phyloP scores from a whole-genome alignment of 2,888 invertebrate genomes.

The Polietes domitor region DNA sequence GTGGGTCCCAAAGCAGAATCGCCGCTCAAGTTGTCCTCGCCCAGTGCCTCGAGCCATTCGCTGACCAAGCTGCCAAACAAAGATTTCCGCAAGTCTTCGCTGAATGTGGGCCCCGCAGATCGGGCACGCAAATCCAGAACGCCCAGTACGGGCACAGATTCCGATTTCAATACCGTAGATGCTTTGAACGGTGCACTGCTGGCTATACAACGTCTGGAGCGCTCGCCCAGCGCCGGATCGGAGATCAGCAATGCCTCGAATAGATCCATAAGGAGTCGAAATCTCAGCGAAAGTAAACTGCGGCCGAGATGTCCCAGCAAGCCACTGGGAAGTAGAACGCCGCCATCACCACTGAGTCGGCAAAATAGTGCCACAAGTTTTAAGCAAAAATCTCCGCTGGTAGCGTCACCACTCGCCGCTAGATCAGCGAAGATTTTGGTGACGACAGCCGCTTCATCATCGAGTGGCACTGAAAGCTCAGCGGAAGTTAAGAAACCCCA shows the following conservation, averaged over 20 bases:
- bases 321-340: conserved; percentile 46
- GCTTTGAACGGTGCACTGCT: conserved; percentile 67
- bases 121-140: conserved; percentile 79
- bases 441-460: conserved; percentile 69
- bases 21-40: conserved; percentile 79
- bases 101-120: conserved; percentile 84
- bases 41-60: conserved; percentile 75
- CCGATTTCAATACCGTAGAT: conserved; percentile 70
- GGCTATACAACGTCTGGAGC: conserved; percentile 72
- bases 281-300: conserved; percentile 81
- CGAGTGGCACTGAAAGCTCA: conserved; percentile 77
- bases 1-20: conserved; percentile 77
- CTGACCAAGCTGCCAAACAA: conserved; percentile 84
- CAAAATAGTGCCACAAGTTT: conserved; percentile 72
- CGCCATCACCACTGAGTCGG: conserved; percentile 73
- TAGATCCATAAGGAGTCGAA: conserved; percentile 76
- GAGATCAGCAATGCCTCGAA: conserved; percentile 82
- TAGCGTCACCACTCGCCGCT: conserved; percentile 17
- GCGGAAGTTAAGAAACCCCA: conserved; percentile 72
- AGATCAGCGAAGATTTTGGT: conserved; percentile 29
- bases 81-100: conserved; percentile 87
- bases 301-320: conserved; percentile 73
- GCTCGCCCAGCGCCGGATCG: conserved; percentile 81
- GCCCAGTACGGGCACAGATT: conserved; percentile 79
- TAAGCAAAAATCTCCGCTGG: conserved; percentile 79